Conservation (phyloP, 2,113 vertebrate genomes). For the Pandion haliaetus region DNA sequence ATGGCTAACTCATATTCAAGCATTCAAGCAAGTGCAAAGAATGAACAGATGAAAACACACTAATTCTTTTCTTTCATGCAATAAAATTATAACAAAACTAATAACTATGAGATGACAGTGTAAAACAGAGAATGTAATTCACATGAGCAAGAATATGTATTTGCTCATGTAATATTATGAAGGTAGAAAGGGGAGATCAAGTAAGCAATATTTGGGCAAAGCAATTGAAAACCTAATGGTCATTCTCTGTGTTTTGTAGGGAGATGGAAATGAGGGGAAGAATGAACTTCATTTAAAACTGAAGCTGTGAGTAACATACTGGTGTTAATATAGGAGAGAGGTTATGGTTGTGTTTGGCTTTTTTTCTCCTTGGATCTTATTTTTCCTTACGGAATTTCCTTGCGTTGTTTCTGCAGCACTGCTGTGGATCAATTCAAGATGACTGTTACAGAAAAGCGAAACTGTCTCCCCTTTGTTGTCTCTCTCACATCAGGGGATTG, state of each 20-base stretch:
- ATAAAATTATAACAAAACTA: background rate
- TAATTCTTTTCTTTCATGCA: background rate
- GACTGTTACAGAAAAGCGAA: background rate
- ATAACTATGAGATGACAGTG: background rate
- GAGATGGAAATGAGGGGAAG: background rate
- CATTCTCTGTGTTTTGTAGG: background rate
- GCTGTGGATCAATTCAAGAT: background rate
- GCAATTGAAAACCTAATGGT: background rate
- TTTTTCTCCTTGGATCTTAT: background rate
- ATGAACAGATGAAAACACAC: background rate
- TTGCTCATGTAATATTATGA: background rate
- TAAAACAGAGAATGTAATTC: background rate
- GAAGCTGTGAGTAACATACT: background rate
- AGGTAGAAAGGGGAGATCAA: background rate
- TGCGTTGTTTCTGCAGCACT: accelerated
- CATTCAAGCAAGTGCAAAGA: accelerated
- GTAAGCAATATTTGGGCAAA: background rate
- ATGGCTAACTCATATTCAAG: background rate
- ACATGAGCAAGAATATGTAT: background rate
- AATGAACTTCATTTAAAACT: background rate
- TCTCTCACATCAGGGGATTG: background rate
- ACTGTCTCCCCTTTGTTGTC: background rate
- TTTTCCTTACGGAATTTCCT: background rate
- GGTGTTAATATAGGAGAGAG: background rate
- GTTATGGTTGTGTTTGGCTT: accelerated